phyloP scores from a whole-genome alignment of 2,888 invertebrate species.

The Mesochorus sp. region DNA sequence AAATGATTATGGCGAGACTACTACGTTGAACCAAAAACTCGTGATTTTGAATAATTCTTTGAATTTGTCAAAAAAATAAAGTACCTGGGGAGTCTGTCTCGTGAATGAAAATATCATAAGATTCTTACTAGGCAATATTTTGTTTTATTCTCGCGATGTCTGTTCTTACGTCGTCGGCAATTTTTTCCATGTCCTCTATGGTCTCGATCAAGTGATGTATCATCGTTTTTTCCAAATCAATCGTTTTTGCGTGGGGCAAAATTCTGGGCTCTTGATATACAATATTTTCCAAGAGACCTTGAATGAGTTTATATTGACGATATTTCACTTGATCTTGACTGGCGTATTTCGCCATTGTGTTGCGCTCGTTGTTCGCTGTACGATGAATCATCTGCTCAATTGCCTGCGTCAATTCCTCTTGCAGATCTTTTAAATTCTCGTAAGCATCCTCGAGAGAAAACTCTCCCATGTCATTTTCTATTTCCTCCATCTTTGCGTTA shows the following conservation, averaged over 20 bases:
- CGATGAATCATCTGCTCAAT: conserved; percentile 64
- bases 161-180: conserved; percentile 47
- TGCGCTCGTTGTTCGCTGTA: conserved; percentile 65
- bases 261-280: conserved; percentile 62
- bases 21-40: no score
- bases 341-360: conserved; percentile 35
- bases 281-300: conserved; percentile 65
- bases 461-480: conserved; percentile 21
- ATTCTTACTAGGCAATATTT: conserved; percentile 71
- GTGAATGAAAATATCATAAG: background rate
- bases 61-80: background rate
- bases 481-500: background rate
- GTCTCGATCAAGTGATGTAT: conserved; percentile 68
- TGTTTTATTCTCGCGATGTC: conserved; percentile 62
- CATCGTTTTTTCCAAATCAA: conserved; percentile 66
- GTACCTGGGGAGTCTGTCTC: no score
- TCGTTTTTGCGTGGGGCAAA: conserved; percentile 69
- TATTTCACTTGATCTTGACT: conserved; percentile 61
- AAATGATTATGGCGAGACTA: no score
- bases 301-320: conserved; percentile 64
- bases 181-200: conserved; percentile 49
- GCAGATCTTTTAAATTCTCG: conserved; percentile 67
- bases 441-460: conserved; percentile 74
- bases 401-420: conserved; percentile 62
- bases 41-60: background rate